Evolutionary conservation across 1,140 invertebrate genomes (phyloP).

Genomic region (Maniola jurtina): DNA sequence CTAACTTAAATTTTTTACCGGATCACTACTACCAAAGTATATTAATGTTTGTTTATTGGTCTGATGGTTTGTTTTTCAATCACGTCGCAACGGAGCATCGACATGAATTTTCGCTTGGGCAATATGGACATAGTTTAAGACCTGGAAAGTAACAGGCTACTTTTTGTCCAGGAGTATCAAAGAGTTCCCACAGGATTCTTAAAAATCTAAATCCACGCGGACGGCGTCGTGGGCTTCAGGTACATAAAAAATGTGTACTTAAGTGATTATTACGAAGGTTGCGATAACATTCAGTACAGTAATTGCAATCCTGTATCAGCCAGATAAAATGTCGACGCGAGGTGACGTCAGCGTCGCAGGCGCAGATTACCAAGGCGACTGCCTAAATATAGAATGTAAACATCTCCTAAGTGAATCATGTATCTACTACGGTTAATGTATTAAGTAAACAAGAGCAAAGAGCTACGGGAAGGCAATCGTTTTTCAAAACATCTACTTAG

Average conservation of each 20-base stretch:
- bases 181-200: too few species aligned
- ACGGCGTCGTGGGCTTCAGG: too few species aligned
- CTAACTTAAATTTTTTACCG: too few species aligned
- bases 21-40: too few species aligned
- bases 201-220: too few species aligned
- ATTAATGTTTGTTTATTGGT: too few species aligned
- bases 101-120: too few species aligned
- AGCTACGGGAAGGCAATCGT: conserved; percentile 24
- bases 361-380: conserved; percentile 53
- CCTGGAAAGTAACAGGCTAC: too few species aligned
- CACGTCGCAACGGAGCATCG: too few species aligned
- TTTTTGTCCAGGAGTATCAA: too few species aligned
- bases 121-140: too few species aligned
- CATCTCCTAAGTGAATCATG: conserved; percentile 62
- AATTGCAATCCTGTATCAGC: conserved; percentile 54
- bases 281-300: conserved; percentile 39
- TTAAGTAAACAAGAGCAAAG: conserved; percentile 43
- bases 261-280: conserved; percentile 36
- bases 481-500: conserved; percentile 8
- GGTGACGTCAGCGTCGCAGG: conserved; percentile 59
- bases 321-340: conserved; percentile 44
- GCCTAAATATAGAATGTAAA: conserved; percentile 69
- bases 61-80: too few species aligned
- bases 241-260: background rate
- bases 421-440: conserved; percentile 37